Conservation (phyloP, 92 coral and sea anemone genomes). For the Porites cylindrica region DNA sequence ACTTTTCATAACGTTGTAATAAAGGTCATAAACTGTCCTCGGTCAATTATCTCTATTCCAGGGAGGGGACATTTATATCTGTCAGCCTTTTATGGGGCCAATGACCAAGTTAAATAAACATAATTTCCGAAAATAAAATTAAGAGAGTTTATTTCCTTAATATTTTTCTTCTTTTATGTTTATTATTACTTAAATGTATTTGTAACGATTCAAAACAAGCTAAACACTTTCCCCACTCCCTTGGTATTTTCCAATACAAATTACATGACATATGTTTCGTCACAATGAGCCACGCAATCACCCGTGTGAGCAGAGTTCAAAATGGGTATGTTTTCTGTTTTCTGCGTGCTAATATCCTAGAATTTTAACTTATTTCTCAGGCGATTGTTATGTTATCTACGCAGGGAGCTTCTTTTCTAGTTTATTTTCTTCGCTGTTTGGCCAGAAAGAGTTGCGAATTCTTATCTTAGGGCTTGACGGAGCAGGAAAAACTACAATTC, state of each 20-base stretch:
- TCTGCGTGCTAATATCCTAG: neutral
- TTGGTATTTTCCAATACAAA: slow-evolving; percentile 2
- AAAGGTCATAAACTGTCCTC: neutral
- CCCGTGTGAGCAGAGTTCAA: slow-evolving; percentile 3
- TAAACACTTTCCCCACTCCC: neutral
- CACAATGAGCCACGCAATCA: slow-evolving; percentile 53
- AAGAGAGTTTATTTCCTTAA: too few species aligned
- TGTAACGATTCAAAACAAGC: neutral
- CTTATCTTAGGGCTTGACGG: slow-evolving; percentile 96
- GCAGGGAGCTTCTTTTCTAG: slow-evolving; percentile 95
- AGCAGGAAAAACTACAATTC: slow-evolving; percentile 95
- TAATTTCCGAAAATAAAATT: too few species aligned
- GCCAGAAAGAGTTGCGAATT: slow-evolving; percentile 95
- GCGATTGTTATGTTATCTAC: slow-evolving; percentile 15
- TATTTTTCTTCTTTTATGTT: neutral
- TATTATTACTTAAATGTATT: too few species aligned
- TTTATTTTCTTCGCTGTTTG: slow-evolving; percentile 93
- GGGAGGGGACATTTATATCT: neutral
- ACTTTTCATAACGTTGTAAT: neutral
- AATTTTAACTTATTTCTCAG: slow-evolving; percentile 2
- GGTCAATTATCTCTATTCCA: neutral
- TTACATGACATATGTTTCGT: neutral
- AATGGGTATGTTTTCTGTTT: slow-evolving; percentile 38
- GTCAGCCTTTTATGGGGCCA: neutral
- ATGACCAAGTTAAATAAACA: too few species aligned